Base-by-base conservation (phyloP, 1,140 invertebrate species). In the Stenopsyche tienmushanensis region DNA sequence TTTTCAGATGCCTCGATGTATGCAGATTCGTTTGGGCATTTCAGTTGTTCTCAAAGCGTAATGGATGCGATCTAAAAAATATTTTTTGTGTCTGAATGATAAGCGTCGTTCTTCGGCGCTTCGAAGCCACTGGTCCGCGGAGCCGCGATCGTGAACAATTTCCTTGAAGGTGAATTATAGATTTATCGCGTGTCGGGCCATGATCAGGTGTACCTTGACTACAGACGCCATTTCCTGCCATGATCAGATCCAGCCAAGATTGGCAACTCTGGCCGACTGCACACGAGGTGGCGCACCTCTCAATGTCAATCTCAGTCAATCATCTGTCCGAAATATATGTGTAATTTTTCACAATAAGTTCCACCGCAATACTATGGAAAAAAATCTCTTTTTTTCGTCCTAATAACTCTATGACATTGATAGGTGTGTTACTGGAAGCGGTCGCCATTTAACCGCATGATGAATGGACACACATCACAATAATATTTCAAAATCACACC, bases 171-270 rank as follows among this genome's bases (percentile, higher is more conserved):
- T 24, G 44, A 60, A 60, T 60, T 60, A 25, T 60, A 60, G 41
- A 60, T 60, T 47, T 47, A 60, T 60, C 57, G 57, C 57, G 57
- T 60, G 57, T 60, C 53, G n/a, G 25, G 26, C 53, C 53, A 25
- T 53, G 50, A 53, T 53, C 50, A 26, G 50, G 50, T 53, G 24
- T 26, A 53, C 21, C 21, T 53, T 53, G 50, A 29, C 50, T 53
- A 24, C 50, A 57, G 53, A 60, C 41, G 15, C 24, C 23, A 26
- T 34, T 60, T 60, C 57, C 42, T 47, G 42, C 24, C 23, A 17
- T 21, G 41, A 41, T n/a, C 41, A 26, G 57, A 60, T 60, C 42
- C 57, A 21, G 18, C 3, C 54, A 17, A 60, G 57, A 60, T 60
- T 47, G 44, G 53, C 53, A 15, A 54, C 15, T 25, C 50, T 25